A percentile compares a stretch with the other conserved stretches of the same genome.
Evolutionary conservation across 2,113 vertebrate species (phyloP).

Genomic region (Hippoglossus stenolepis): DNA sequence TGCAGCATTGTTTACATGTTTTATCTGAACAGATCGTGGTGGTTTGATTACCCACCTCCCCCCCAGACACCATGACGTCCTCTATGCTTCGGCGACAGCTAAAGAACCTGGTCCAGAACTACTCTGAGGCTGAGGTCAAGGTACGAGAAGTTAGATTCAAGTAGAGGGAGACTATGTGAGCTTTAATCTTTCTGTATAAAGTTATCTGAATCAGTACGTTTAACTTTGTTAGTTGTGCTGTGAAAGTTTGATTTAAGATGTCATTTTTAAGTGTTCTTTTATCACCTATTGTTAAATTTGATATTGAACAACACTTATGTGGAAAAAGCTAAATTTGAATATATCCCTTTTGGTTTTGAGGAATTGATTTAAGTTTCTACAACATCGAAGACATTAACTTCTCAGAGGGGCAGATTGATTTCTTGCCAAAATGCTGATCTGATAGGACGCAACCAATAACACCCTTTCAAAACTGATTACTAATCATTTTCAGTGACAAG

Average conservation of each 20-base stretch:
- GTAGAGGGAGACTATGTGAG: too few relatives aligned
- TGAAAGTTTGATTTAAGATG: neutral
- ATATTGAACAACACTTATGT: neutral
- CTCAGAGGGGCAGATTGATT: neutral
- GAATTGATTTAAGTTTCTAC: too few relatives aligned
- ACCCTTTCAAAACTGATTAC: neutral
- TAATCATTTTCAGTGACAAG: neutral
- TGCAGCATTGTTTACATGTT: neutral
- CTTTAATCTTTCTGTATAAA: neutral
- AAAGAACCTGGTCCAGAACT: conserved; percentile 94
- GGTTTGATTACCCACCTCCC: conserved; percentile 47
- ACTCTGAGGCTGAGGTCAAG: conserved; percentile 94
- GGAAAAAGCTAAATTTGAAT: too few relatives aligned
- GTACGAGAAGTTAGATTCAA: conserved; percentile 65
- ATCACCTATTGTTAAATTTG: neutral
- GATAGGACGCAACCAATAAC: neutral
- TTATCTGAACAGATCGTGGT: conserved; percentile 20
- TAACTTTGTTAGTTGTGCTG: neutral
- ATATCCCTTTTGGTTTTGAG: too few relatives aligned
- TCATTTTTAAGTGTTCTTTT: neutral
- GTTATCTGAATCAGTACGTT: neutral
- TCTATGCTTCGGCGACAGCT: conserved; percentile 89
- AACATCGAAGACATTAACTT: too few relatives aligned
- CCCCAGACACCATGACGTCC: conserved; percentile 84
- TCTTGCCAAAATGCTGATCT: conserved; percentile 7